phyloP scores from a whole-genome alignment of 2,797 vertebrate genomes.

The Eutrigla gurnardus region DNA sequence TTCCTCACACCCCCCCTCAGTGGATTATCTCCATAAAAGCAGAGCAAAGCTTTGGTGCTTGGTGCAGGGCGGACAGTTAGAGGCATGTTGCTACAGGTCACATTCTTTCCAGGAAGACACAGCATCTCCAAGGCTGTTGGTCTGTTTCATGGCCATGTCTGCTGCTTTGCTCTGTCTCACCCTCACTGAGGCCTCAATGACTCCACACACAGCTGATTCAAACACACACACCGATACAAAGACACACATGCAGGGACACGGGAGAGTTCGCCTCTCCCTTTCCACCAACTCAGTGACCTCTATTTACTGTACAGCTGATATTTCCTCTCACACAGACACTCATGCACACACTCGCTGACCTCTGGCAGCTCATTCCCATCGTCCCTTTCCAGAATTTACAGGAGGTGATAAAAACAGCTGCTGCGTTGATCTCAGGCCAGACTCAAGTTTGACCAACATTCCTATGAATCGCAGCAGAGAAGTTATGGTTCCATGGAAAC shows the following conservation, averaged over 20 bases:
- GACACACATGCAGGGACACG: not conserved
- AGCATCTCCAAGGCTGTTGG: conserved; percentile 50
- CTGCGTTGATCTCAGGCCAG: conserved; percentile 49
- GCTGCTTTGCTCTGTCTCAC: conserved; percentile 51
- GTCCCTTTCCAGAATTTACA: conserved; percentile 54
- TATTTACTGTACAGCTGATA: conserved; percentile 66
- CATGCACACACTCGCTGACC: conserved; percentile 60
- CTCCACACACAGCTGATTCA: conserved; percentile 49
- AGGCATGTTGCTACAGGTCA: conserved; percentile 52
- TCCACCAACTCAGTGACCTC: conserved; percentile 63
- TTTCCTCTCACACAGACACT: conserved; percentile 14
- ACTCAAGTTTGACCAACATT: conserved; percentile 32
- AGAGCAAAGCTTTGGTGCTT: not conserved
- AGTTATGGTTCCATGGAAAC: conserved; percentile 50
- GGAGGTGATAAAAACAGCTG: conserved; percentile 71
- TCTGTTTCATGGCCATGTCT: conserved; percentile 51
- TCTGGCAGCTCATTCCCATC: conserved; percentile 57
- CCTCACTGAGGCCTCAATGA: conserved; percentile 34
- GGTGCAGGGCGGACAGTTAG: conserved; percentile 20
- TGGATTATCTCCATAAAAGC: conserved; percentile 1
- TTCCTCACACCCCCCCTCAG: no score
- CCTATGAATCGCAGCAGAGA: conserved; percentile 38
- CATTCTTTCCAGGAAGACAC: conserved; percentile 68
- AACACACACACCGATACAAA: conserved; percentile 8
- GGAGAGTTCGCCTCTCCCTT: conserved; percentile 21